Base-by-base conservation (phyloP, 2,797 vertebrate genomes). In the Lycodopsis pacificus region DNA sequence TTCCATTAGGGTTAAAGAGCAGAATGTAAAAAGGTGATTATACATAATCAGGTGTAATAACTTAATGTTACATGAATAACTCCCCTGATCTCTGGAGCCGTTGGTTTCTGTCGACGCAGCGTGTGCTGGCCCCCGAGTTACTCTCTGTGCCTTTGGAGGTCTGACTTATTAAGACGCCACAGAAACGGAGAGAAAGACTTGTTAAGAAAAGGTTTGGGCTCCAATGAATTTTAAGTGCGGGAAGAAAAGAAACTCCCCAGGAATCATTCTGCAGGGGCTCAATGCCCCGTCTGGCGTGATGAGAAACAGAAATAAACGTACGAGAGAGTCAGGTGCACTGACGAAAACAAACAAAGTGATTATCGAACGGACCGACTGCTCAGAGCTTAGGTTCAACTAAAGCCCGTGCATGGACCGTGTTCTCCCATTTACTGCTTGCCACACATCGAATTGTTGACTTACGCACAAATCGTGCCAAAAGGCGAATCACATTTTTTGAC, bases 1-100 rank as follows among this genome's bases (percentile, higher is more conserved):
- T 73, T 76, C 82, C 69, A 82, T 71, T 46, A 46, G 58, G 75
- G 77, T 70, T 79, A 79, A 70, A 83, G 80, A 79, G 77, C 65
- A 80, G 42, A 79, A 79, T 79, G 34, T 62, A 71, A 84, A 80
- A 82, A 53, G 65, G 48, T 70, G 76, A 73, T 83, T 83, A 48
- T 19, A 77, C 58, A 79, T 82, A 76, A 85, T 85, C 66, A 71
- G 58, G 25, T 36, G 66, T 76, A 27, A 73, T 25, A 73, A 58
- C n/a, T 73, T 73, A 78, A 66, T 59, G 61, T 53, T 76, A 54
- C 51, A 42, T 46, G 49, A 36, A 71, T 63, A 71, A 65, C 59
- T 42, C 42, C 9, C 65, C 34, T 67, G 38, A 59, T 77, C 30
- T 87, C 69, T 71, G 1, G 36, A 63, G 73, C 30, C 40, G 71